Conservation (phyloP, 1,140 invertebrate species). For the Microplitis demolitor region DNA sequence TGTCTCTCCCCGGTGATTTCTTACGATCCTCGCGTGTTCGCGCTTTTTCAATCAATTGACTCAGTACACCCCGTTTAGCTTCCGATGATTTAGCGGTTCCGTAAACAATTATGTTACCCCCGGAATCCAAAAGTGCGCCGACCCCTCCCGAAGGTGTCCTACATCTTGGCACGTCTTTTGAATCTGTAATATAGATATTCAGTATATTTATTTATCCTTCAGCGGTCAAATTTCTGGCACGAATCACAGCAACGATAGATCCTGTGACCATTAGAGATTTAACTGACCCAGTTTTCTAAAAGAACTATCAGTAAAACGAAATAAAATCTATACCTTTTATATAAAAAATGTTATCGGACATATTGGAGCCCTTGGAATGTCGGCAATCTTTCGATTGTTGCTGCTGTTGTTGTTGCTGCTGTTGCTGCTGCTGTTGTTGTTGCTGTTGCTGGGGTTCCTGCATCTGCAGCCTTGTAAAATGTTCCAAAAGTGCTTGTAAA, state of each 20-base stretch:
- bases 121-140: conserved; percentile 52
- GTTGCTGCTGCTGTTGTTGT: conserved; percentile 30
- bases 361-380: conserved; percentile 46
- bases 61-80: conserved; percentile 60
- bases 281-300: too few relatives aligned
- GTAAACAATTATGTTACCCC: conserved; percentile 58
- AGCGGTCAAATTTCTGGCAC: too few relatives aligned
- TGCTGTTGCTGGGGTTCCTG: conserved; percentile 48
- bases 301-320: not conserved
- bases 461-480: conserved; percentile 62
- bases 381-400: conserved; percentile 51
- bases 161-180: conserved; percentile 55
- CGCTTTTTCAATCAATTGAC: conserved; percentile 65
- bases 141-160: conserved; percentile 51
- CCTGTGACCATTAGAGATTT: too few relatives aligned
- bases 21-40: conserved; percentile 62
- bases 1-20: conserved; percentile 58
- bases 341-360: conserved; percentile 54
- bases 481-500: conserved; percentile 64
- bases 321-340: conserved; percentile 52
- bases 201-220: too few relatives aligned
- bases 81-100: conserved; percentile 50
- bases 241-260: too few relatives aligned
- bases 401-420: conserved; percentile 18
- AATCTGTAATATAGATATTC: conserved; percentile 35